phyloP scores from a whole-genome alignment of 2,797 vertebrate species.

The Rhabdomys pumilio region DNA sequence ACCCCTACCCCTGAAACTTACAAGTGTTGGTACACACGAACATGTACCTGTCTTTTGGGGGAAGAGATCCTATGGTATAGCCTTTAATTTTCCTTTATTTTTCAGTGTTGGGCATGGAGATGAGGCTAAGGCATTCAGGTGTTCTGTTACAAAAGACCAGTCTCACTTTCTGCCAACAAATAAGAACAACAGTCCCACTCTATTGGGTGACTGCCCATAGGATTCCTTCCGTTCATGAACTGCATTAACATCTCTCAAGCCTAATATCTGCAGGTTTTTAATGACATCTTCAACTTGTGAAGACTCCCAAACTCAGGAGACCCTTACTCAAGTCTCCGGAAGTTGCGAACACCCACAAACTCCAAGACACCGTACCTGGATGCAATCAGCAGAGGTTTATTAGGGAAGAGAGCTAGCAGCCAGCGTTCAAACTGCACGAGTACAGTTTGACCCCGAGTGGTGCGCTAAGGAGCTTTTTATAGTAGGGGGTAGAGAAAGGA shows the following conservation, averaged over 20 bases:
- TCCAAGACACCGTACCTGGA: too few species aligned
- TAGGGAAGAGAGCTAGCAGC: too few species aligned
- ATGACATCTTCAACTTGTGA: constrained; percentile 2
- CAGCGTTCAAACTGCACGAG: too few species aligned
- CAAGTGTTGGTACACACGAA: not conserved
- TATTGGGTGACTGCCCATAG: not conserved
- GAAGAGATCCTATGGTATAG: not conserved
- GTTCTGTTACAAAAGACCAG: not conserved
- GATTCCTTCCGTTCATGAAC: constrained; percentile 2
- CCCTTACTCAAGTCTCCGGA: too few species aligned
- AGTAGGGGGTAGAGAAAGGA: too few species aligned
- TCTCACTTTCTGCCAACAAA: not conserved
- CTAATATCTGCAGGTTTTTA: not conserved
- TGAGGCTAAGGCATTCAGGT: not conserved
- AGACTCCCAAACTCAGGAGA: too few species aligned
- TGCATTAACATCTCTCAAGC: not conserved
- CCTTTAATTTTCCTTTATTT: not conserved
- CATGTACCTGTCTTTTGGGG: not conserved
- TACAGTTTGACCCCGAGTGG: too few species aligned
- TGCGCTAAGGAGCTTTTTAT: too few species aligned
- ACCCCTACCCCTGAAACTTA: not conserved
- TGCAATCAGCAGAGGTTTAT: too few species aligned
- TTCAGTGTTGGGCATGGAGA: not conserved
- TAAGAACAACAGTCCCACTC: not conserved
- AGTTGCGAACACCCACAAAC: too few species aligned